These are phyloP conservation scores for Aphidoletes aphidimyza DNA, from an alignment of 2,888 invertebrate genomes.

Conservation along the genomic window DNA sequence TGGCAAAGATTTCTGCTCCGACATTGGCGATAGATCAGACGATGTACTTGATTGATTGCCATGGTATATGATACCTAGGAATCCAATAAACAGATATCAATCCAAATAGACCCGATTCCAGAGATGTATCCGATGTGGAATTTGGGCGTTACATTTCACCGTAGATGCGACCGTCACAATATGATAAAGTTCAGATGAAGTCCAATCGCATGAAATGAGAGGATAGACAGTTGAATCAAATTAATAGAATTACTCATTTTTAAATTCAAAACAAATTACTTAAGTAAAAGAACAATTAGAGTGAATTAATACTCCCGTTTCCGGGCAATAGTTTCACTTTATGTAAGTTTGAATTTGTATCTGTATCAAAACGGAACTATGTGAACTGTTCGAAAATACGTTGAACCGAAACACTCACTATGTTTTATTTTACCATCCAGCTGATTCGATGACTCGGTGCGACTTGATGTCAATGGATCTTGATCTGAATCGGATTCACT, in stretches of 20 bases:
- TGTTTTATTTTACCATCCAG: slow-evolving; percentile 78
- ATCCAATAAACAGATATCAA: slow-evolving; percentile 23
- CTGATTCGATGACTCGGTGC: slow-evolving; percentile 80
- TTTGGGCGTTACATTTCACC: no score
- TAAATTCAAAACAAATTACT: no score
- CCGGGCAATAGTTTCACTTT: no score
- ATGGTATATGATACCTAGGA: slow-evolving; percentile 77
- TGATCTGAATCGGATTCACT: slow-evolving; percentile 81
- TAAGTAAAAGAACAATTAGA: no score
- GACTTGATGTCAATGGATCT: slow-evolving; percentile 77
- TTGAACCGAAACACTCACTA: slow-evolving; percentile 69
- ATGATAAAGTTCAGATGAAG: no score
- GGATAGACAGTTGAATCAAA: no score
- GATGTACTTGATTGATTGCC: slow-evolving; percentile 81
- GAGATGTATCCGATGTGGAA: no score
- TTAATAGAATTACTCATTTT: no score
- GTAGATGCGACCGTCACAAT: no score
- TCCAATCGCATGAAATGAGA: no score
- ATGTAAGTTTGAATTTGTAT: slow-evolving; percentile 10
- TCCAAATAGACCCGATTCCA: no score
- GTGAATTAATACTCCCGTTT: no score
- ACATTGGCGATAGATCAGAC: slow-evolving; percentile 81
- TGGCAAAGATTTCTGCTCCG: slow-evolving; percentile 80
- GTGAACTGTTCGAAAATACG: slow-evolving; percentile 56
- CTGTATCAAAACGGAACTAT: not conserved